Conservation (phyloP, 2,888 invertebrate species). For the Apomyelois bistriatella region DNA sequence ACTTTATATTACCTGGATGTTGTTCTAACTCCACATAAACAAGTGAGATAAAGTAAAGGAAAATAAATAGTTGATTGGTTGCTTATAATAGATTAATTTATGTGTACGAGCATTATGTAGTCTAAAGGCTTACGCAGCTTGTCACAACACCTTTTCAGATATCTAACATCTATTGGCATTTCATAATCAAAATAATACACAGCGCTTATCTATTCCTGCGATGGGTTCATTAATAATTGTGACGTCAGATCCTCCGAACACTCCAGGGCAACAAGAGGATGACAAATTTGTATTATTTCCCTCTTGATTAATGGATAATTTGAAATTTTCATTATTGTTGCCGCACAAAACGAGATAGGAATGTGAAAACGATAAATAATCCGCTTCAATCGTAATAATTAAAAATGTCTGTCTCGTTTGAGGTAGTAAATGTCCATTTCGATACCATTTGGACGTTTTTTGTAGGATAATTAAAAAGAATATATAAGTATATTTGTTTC, state of each 20-base stretch:
- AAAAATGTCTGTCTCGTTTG: slow-evolving; percentile 17
- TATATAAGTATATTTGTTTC: too few species aligned
- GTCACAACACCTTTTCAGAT: too few species aligned
- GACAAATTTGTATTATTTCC: slow-evolving; percentile 55
- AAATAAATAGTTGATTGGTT: too few species aligned
- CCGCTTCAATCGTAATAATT: slow-evolving; percentile 18
- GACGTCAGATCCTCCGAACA: slow-evolving; percentile 30
- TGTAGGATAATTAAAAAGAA: neutral
- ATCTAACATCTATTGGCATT: neutral
- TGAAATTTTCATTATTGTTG: slow-evolving; percentile 52
- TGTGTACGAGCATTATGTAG: too few species aligned
- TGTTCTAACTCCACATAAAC: too few species aligned
- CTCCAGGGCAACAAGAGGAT: slow-evolving; percentile 36
- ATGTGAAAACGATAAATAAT: slow-evolving; percentile 26
- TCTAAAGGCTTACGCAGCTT: too few species aligned
- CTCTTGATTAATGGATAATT: slow-evolving; percentile 52
- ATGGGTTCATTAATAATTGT: slow-evolving; percentile 56
- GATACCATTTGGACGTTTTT: neutral
- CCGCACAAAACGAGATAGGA: slow-evolving; percentile 32
- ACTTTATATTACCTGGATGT: too few species aligned
- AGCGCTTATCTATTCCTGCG: slow-evolving; percentile 17
- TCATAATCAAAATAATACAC: neutral
- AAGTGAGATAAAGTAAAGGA: too few species aligned
- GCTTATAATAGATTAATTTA: too few species aligned
- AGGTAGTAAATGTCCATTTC: slow-evolving; percentile 3